A percentile compares a stretch with the other conserved stretches of the same genome.
Evolutionary conservation across 2,888 invertebrate species (phyloP).

Genomic region (Mechanitis mazaeus): DNA sequence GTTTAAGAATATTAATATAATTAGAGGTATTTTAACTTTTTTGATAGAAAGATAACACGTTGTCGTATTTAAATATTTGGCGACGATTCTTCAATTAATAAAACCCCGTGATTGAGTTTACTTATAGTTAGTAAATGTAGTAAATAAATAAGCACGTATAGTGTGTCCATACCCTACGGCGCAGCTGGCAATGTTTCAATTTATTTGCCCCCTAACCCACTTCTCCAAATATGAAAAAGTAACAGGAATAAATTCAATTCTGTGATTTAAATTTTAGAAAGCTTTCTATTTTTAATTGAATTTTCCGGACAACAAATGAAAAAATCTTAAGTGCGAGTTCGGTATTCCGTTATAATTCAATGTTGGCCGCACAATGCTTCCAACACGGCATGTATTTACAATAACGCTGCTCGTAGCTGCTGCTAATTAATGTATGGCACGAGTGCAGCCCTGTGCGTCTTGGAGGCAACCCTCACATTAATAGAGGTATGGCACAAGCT

Average conservation of each 20-base stretch:
- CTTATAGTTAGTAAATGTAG: conserved; percentile 26
- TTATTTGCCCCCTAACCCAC: conserved; percentile 29
- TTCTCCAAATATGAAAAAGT: conserved; percentile 30
- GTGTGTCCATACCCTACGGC: conserved; percentile 26
- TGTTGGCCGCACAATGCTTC: too few species aligned
- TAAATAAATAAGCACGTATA: conserved; percentile 24
- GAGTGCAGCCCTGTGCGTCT: conserved; percentile 61
- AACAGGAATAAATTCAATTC: conserved; percentile 28
- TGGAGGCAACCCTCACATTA: conserved; percentile 61
- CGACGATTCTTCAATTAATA: conserved; percentile 9
- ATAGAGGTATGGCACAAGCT: conserved; percentile 63
- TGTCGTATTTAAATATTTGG: conserved; percentile 13
- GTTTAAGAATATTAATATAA: too few species aligned
- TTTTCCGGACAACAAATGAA: conserved; percentile 16
- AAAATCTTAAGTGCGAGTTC: conserved; percentile 9
- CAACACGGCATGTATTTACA: background rate
- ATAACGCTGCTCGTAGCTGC: conserved; percentile 10
- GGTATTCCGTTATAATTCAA: background rate
- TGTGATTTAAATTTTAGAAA: conserved; percentile 24
- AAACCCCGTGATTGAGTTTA: conserved; percentile 12
- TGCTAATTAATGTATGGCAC: conserved; percentile 38
- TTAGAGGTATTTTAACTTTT: background rate
- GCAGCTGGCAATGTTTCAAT: conserved; percentile 29
- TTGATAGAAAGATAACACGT: background rate
- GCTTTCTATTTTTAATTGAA: conserved; percentile 21